phyloP scores from a whole-genome alignment of 1,140 invertebrate genomes.

The Caenorhabditis latens region DNA sequence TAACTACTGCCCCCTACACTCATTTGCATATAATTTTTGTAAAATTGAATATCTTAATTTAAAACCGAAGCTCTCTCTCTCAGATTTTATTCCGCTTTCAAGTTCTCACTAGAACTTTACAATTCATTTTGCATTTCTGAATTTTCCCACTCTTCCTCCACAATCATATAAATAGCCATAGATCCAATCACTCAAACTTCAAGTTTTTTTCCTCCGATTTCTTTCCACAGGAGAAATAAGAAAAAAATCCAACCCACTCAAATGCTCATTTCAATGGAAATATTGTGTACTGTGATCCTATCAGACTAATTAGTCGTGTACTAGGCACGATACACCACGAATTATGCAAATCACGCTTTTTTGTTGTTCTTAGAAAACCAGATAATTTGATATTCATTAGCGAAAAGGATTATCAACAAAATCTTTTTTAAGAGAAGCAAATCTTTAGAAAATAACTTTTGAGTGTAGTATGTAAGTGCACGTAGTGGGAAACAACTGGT shows the following conservation, averaged over 20 bases:
- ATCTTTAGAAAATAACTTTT: too few relatives aligned
- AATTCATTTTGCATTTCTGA: background rate
- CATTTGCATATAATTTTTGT: background rate
- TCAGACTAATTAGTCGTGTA: background rate
- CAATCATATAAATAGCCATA: conserved; percentile 1
- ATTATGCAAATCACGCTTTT: background rate
- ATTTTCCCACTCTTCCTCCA: background rate
- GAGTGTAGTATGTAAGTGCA: too few relatives aligned
- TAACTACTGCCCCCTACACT: background rate
- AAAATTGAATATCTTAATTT: conserved; percentile 1
- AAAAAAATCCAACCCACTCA: background rate
- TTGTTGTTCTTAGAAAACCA: background rate
- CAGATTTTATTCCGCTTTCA: background rate
- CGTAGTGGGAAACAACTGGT: too few relatives aligned
- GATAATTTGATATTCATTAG: too few relatives aligned
- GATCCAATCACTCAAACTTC: background rate
- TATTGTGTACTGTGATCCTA: too few relatives aligned
- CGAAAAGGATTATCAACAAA: too few relatives aligned
- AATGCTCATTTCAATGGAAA: background rate
- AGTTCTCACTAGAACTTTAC: background rate
- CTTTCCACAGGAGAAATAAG: too few relatives aligned
- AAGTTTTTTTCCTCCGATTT: background rate
- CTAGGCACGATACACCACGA: background rate
- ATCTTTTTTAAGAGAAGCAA: too few relatives aligned
- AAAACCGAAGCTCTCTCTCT: background rate